phyloP scores from a whole-genome alignment of 2,113 vertebrate species.

The Sinocyclocheilus rhinocerous region DNA sequence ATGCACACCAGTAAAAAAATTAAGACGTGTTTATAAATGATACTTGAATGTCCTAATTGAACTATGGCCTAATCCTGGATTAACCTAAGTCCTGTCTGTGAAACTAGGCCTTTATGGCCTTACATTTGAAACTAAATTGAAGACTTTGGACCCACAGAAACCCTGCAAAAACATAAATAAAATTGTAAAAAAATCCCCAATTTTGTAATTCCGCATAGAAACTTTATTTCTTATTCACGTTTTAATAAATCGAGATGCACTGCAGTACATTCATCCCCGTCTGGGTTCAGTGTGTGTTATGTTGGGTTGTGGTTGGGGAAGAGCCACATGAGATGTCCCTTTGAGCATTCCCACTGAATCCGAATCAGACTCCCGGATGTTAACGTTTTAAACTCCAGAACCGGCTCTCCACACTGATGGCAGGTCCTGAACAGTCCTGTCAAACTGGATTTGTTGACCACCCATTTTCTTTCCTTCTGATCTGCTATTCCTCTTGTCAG shows the following conservation, averaged over 20 bases:
- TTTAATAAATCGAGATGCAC: neutral
- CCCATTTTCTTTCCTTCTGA: neutral
- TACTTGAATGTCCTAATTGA: no score
- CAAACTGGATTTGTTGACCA: conserved; percentile 20
- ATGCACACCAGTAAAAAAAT: no score
- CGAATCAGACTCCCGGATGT: neutral
- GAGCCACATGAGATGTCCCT: conserved; percentile 15
- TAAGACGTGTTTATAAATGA: no score
- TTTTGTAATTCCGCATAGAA: neutral
- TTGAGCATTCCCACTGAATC: conserved; percentile 25
- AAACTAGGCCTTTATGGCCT: no score
- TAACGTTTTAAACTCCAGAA: conserved; percentile 5
- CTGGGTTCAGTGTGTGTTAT: neutral
- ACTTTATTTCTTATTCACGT: neutral
- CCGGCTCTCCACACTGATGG: conserved; percentile 17
- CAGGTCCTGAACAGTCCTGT: neutral
- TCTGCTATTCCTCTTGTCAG: neutral
- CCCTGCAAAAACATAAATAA: no score
- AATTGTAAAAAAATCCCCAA: no score
- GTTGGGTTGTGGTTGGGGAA: conserved; percentile 2
- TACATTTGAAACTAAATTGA: no score
- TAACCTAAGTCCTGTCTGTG: no score
- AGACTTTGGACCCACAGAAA: no score
- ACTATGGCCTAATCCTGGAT: no score
- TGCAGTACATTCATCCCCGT: neutral